Evolutionary conservation across 2,888 invertebrate genomes (phyloP).

Genomic region (Hypolimnas misippus): DNA sequence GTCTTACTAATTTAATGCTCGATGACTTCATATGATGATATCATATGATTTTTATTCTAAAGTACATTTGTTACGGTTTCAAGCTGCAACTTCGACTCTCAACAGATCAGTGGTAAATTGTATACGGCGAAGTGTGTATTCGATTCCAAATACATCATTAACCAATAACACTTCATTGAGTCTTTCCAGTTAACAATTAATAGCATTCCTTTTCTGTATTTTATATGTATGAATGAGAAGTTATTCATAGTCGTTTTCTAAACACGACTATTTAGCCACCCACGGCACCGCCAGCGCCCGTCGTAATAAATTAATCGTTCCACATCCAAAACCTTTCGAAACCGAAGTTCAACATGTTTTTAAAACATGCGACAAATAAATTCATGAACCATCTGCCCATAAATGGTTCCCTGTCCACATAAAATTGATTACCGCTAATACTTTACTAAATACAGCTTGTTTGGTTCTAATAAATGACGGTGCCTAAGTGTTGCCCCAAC

Average conservation of each 20-base stretch:
- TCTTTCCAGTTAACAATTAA: not conserved
- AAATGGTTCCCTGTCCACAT: constrained; percentile 13
- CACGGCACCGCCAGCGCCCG: constrained; percentile 21
- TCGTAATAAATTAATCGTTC: constrained; percentile 11
- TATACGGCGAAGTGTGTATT: not conserved
- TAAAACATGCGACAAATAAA: constrained; percentile 6
- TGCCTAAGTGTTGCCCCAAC: constrained; percentile 55
- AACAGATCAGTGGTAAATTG: not conserved
- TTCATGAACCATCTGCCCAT: constrained; percentile 11
- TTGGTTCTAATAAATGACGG: constrained; percentile 42
- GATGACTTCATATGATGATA: constrained; percentile 1
- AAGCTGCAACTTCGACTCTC: not conserved
- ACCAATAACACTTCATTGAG: not conserved
- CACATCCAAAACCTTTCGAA: constrained; percentile 1
- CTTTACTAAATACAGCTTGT: constrained; percentile 23
- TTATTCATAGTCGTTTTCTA: constrained; percentile 2
- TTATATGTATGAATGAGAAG: not conserved
- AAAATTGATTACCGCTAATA: constrained; percentile 21
- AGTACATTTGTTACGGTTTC: not conserved
- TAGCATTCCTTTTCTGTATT: not conserved
- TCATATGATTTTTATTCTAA: not conserved
- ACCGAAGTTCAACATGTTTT: not conserved
- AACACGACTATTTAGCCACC: constrained; percentile 24
- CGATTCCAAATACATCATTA: not conserved
- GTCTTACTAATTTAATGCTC: not conserved